Percentiles rank a stretch among this genome's conserved stretches.
These are phyloP conservation scores for Sterrhoptilus dennistouni DNA, from an alignment of 2,113 vertebrate genomes.

Conservation along the genomic window DNA sequence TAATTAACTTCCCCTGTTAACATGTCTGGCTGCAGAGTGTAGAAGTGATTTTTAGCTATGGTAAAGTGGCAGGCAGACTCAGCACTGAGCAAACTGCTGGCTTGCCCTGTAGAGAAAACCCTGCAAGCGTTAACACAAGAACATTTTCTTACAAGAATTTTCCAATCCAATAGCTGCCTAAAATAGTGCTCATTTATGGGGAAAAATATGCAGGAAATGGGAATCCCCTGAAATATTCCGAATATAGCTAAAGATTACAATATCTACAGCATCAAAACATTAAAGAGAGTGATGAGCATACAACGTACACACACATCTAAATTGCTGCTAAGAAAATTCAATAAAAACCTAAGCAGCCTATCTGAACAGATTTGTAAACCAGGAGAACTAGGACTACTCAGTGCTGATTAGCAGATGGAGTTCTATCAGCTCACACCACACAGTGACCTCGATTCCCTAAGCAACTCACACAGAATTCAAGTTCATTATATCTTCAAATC, in stretches of 20 bases:
- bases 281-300: not conserved
- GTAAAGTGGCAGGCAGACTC: not conserved
- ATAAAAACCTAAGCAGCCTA: not conserved
- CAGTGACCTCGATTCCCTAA: not conserved
- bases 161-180: not conserved
- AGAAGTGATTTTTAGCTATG: not conserved
- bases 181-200: not conserved
- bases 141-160: not conserved
- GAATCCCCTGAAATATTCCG: not conserved
- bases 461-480: not conserved
- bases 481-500: not conserved
- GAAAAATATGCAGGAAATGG: not conserved
- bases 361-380: not conserved
- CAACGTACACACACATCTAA: fast-evolving
- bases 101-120: not conserved
- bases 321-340: not conserved
- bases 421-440: not conserved
- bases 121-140: not conserved
- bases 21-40: not conserved
- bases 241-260: not conserved
- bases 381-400: not conserved
- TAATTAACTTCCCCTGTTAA: not conserved
- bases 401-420: not conserved
- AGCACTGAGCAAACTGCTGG: not conserved
- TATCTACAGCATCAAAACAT: not conserved